Evolutionary conservation across 2,797 vertebrate species (phyloP).

Genomic region (Rhynchotus rufescens): DNA sequence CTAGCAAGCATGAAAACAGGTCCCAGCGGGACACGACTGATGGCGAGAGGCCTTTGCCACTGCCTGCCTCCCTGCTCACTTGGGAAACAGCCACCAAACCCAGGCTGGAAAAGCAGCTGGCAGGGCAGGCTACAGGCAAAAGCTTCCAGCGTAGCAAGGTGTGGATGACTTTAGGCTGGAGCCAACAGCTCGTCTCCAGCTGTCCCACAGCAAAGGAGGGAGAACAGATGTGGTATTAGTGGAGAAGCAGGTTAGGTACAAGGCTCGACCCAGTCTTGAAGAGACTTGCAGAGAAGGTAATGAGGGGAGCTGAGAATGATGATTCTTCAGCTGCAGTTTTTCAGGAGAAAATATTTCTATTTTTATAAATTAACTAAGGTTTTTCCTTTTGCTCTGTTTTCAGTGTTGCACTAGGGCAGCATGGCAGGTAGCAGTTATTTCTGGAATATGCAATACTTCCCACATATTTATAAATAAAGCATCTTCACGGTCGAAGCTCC

Average conservation of each 20-base stretch:
- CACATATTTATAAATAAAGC: background rate
- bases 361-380: background rate
- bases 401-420: background rate
- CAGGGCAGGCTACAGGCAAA: rapidly evolving
- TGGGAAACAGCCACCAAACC: background rate
- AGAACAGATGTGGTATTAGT: rapidly evolving
- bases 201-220: rapidly evolving
- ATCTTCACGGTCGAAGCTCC: background rate
- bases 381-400: background rate
- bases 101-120: background rate
- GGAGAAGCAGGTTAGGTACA: background rate
- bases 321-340: background rate
- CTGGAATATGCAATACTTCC: background rate
- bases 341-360: background rate
- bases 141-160: background rate
- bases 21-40: no score
- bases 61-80: background rate
- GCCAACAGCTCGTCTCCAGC: background rate
- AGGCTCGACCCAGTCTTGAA: background rate
- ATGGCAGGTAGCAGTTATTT: background rate
- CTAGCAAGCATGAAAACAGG: background rate
- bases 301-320: background rate
- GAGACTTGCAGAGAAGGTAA: background rate
- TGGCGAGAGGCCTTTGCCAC: no score
- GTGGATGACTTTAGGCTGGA: background rate